Base-by-base conservation (phyloP, 2,797 vertebrate genomes). In the Anabacerthia variegaticeps region DNA sequence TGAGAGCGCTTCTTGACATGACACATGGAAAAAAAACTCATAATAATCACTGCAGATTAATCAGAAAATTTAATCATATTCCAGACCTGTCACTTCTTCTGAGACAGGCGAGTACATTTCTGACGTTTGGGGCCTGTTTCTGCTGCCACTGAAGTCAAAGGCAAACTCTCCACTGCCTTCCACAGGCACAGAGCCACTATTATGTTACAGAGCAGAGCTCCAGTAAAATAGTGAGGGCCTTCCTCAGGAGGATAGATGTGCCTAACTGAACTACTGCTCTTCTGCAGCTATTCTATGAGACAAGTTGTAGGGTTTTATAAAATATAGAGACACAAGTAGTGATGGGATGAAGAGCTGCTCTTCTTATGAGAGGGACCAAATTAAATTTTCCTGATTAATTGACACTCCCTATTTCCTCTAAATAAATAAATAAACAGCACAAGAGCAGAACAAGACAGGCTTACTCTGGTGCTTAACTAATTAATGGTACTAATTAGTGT, bases 401-500 rank as follows among this genome's bases (percentile, higher is more conserved):
- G 92, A 37, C 18, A 11, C 56, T 88, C 67, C 24, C 22, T 49
- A 15, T 75, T 78, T 73, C 41, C 56, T 19, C 24, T 75, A 85
- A 95, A 95, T 79, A 89, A 95, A 90, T 93, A 92, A 91, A 91
- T 75, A 93, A 92, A 74, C 32, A 93, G 43, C 62, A 77, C 22
- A 85, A 86, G 43, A 69, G 75, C 52, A 85, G 88, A 95, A 95
- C 52, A 87, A 88, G 73, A 59, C 52, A 86, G 59, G 74, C 30
- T 84, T 79, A 82, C 77, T 87, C 84, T 92, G 67, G 59, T 71
- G 77, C 56, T 94, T 94, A 96, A 88, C 91, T 95, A 96, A 96
- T 97, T 96, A 97, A 89, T 83, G 79, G 83, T 54, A 61, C 94
- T 95, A 93, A 96, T 97, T 95, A 95, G 89, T 39, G 67, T 74